A percentile compares a stretch with the other conserved stretches of the same genome.
phyloP scores from a whole-genome alignment of 2,888 invertebrate species.

The Aphodius sticticus region DNA sequence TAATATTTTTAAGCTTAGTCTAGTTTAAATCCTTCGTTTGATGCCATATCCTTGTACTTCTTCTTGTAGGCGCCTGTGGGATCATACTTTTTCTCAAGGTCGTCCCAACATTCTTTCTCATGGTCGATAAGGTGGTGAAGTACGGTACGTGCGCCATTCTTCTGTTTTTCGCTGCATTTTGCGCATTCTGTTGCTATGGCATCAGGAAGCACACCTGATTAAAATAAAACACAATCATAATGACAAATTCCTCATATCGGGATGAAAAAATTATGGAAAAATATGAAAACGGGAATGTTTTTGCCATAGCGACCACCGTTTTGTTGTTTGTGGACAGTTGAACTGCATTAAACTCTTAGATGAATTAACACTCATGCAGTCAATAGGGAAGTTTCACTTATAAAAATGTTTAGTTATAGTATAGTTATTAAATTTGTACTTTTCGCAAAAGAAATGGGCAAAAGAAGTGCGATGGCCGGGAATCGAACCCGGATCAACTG shows the following conservation, averaged over 20 bases:
- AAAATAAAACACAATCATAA: conserved; percentile 36
- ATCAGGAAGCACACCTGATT: conserved; percentile 70
- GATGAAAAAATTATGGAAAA: too few relatives aligned
- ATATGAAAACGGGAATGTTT: too few relatives aligned
- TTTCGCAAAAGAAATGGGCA: background rate
- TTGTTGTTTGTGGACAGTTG: too few relatives aligned
- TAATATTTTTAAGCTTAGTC: background rate
- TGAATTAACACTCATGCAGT: too few relatives aligned
- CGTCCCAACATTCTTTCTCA: conserved; percentile 67
- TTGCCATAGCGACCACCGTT: too few relatives aligned
- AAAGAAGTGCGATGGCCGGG: conserved; percentile 58
- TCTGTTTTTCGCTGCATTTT: conserved; percentile 71
- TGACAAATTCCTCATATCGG: too few relatives aligned
- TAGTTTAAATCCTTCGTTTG: background rate
- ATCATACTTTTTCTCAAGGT: conserved; percentile 70
- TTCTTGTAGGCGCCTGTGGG: conserved; percentile 68
- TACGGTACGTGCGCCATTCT: conserved; percentile 66
- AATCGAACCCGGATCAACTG: conserved; percentile 62
- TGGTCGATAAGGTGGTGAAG: conserved; percentile 69
- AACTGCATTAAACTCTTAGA: too few relatives aligned
- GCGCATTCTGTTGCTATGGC: conserved; percentile 69
- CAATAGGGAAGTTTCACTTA: too few relatives aligned
- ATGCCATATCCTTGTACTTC: conserved; percentile 61
- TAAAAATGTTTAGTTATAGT: too few relatives aligned
- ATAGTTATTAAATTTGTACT: too few relatives aligned